Evolutionary conservation across 2,113 vertebrate genomes (phyloP).

Genomic region (Hemichromis elongatus): DNA sequence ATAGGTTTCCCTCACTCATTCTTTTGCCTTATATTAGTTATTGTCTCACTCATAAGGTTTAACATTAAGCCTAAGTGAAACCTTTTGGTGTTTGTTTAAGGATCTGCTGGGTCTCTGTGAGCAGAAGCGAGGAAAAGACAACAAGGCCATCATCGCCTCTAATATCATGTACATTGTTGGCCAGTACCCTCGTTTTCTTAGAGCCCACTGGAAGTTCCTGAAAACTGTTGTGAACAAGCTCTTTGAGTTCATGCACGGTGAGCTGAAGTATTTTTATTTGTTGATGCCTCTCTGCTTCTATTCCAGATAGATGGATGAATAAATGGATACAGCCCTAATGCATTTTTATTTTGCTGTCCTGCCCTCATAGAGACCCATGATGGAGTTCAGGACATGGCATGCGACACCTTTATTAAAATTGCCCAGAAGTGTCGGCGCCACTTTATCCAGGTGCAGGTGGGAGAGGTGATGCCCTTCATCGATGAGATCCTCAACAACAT

Average conservation of each 20-base stretch:
- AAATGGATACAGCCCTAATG: not conserved
- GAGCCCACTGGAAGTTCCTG: slow-evolving; percentile 98
- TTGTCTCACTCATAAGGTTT: not conserved
- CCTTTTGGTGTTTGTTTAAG: slow-evolving; percentile 55
- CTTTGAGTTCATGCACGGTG: slow-evolving; percentile 99
- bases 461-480: slow-evolving; percentile 99
- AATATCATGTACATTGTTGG: slow-evolving; percentile 99
- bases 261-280: slow-evolving; percentile 19
- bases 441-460: slow-evolving; percentile 98
- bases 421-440: slow-evolving; percentile 98
- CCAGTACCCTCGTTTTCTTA: slow-evolving; percentile 95
- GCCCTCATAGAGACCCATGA: slow-evolving; percentile 87
- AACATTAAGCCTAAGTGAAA: not conserved
- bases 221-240: slow-evolving; percentile 99
- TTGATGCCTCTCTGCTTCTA: not conserved
- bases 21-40: not conserved
- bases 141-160: slow-evolving; percentile 99
- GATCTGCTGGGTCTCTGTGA: slow-evolving; percentile 97
- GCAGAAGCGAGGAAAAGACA: slow-evolving; percentile 98
- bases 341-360: not conserved
- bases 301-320: not conserved
- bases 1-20: not conserved
- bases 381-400: slow-evolving; percentile 98
- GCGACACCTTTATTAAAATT: slow-evolving; percentile 99
- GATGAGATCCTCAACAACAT: slow-evolving; percentile 99